Evolutionary conservation across 2,113 vertebrate species (phyloP).

Genomic region (Progne subis): DNA sequence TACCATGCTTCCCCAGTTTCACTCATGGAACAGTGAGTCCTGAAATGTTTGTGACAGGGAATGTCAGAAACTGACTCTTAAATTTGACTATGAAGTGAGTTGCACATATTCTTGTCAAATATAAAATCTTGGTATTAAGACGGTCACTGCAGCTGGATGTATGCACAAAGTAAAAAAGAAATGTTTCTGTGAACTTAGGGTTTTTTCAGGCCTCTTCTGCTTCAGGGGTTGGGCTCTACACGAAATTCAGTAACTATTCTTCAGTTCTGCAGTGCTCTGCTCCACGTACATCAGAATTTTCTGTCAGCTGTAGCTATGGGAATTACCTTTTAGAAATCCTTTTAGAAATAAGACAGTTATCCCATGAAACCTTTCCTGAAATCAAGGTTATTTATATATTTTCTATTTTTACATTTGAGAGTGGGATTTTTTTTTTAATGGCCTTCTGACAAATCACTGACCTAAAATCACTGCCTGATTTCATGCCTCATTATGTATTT

Average conservation of each 20-base stretch:
- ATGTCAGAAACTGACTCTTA: neutral
- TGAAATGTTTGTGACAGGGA: neutral
- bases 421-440: neutral
- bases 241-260: neutral
- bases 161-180: neutral
- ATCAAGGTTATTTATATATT: slow-evolving; percentile 5
- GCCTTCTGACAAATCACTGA: neutral
- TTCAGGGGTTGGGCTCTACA: neutral
- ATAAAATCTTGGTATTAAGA: neutral
- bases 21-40: neutral
- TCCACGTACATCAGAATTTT: neutral
- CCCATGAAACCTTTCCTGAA: slow-evolving; percentile 44
- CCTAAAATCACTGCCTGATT: slow-evolving; percentile 7
- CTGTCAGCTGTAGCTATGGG: neutral
- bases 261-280: neutral
- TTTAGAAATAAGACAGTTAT: neutral
- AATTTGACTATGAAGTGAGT: neutral
- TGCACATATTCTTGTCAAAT: neutral
- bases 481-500: slow-evolving; percentile 5
- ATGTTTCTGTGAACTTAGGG: neutral
- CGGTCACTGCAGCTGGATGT: neutral
- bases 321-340: neutral
- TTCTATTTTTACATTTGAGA: slow-evolving; percentile 24
- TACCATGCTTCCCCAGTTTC: neutral
- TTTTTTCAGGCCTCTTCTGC: neutral